Evolutionary conservation across 2,888 invertebrate genomes (phyloP).

Genomic region (Trachelus troglodyta): DNA sequence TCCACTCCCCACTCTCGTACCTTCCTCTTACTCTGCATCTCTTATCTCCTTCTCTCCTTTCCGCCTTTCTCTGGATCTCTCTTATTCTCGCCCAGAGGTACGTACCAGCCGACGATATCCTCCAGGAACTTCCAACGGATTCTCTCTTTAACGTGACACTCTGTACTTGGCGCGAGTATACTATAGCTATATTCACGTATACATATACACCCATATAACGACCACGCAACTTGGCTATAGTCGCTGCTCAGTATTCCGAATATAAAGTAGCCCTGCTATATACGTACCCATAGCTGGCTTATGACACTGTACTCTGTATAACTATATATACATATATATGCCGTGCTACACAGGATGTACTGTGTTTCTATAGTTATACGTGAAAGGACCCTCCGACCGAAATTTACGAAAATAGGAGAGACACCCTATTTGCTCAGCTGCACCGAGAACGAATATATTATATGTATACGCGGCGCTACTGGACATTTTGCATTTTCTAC

Average conservation of each 20-base stretch:
- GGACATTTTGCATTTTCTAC: slow-evolving; percentile 28
- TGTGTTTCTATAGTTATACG: not conserved
- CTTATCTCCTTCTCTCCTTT: not conserved
- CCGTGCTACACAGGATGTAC: slow-evolving; percentile 8
- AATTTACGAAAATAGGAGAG: slow-evolving; percentile 35
- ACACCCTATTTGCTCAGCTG: slow-evolving; percentile 41
- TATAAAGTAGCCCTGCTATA: slow-evolving; percentile 29
- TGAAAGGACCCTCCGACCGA: not conserved
- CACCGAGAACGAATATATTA: slow-evolving; percentile 16
- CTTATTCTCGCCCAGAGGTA: not conserved
- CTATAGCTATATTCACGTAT: not conserved
- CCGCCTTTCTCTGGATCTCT: not conserved
- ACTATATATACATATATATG: not conserved
- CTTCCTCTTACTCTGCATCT: not conserved
- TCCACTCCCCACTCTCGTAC: not conserved
- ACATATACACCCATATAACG: not conserved
- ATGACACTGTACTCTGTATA: not conserved
- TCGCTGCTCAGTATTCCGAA: slow-evolving; percentile 28
- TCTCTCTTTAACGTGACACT: not conserved
- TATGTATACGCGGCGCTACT: slow-evolving; percentile 5
- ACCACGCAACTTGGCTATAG: not conserved
- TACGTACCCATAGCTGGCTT: not conserved
- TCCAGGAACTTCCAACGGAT: not conserved
- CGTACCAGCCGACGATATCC: not conserved
- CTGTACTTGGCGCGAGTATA: not conserved